A percentile compares a stretch with the other conserved stretches of the same genome.
phyloP scores from a whole-genome alignment of 2,888 invertebrate species.

The Craniophora ligustri region DNA sequence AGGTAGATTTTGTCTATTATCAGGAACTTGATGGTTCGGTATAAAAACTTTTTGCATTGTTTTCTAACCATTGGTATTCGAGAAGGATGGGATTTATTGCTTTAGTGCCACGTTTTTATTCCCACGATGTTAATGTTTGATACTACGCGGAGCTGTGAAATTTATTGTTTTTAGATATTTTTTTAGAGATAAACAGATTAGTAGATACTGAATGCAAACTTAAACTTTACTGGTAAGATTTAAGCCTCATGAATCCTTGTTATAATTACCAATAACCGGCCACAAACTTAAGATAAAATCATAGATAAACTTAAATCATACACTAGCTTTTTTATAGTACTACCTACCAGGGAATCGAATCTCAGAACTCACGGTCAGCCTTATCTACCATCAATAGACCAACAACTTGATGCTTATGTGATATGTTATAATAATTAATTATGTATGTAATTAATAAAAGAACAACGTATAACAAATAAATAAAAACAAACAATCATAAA shows the following conservation, averaged over 20 bases:
- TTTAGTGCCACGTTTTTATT: conserved; percentile 14
- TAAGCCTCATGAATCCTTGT: no score
- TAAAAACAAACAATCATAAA: neutral
- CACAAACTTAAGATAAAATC: no score
- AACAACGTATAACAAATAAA: neutral
- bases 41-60: conserved; percentile 44
- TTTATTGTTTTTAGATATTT: neutral
- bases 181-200: neutral
- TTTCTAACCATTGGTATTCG: conserved; percentile 4
- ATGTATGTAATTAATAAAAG: no score
- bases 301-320: no score
- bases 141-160: neutral
- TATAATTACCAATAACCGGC: no score
- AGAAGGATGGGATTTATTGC: conserved; percentile 1
- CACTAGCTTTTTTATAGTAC: no score
- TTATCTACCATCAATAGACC: no score
- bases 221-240: no score
- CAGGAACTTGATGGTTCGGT: conserved; percentile 27
- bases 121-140: conserved; percentile 16
- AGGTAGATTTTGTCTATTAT: conserved; percentile 62
- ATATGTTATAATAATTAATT: no score
- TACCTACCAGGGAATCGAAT: no score
- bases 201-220: neutral
- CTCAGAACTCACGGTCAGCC: no score
- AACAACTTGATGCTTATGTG: no score